A percentile compares a stretch with the other conserved stretches of the same genome.
Evolutionary conservation across 23 tunicate species (phyloP).

Genomic region (Halocynthia roretzi): DNA sequence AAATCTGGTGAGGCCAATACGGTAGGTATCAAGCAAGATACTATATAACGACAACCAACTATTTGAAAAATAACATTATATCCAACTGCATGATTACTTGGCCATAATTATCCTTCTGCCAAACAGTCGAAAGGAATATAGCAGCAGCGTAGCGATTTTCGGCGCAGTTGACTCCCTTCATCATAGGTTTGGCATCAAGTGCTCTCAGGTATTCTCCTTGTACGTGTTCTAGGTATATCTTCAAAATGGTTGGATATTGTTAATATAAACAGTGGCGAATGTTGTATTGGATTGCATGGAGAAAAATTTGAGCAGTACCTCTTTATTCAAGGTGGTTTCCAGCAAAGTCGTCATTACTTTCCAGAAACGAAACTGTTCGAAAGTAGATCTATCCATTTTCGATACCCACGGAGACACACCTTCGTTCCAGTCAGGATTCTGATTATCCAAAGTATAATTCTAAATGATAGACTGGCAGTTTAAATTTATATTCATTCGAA

Average conservation of each 20-base stretch:
- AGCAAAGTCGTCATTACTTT: neutral
- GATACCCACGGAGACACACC: constrained; percentile 4
- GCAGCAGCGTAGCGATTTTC: constrained; percentile 29
- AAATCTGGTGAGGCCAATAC: constrained; percentile 6
- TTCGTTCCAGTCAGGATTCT: neutral
- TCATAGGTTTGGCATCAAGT: constrained; percentile 8
- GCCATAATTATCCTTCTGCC: constrained; percentile 70
- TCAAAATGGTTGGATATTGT: neutral
- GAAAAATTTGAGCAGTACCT: neutral
- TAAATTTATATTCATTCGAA: neutral
- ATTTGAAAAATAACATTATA: neutral
- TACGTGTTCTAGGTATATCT: neutral
- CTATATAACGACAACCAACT: neutral
- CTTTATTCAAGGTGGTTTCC: constrained; percentile 1
- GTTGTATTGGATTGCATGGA: neutral
- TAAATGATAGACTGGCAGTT: neutral
- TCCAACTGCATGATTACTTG: constrained; percentile 21
- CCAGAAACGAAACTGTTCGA: neutral
- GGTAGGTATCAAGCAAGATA: constrained; percentile 8
- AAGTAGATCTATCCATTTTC: neutral
- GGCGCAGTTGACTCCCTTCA: neutral
- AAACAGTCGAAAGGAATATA: constrained; percentile 37
- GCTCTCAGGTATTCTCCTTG: constrained; percentile 3
- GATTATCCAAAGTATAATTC: neutral
- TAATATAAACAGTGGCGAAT: neutral